Evolutionary conservation across 2,888 invertebrate genomes (phyloP).

Genomic region (Lycophotia porphyrea): DNA sequence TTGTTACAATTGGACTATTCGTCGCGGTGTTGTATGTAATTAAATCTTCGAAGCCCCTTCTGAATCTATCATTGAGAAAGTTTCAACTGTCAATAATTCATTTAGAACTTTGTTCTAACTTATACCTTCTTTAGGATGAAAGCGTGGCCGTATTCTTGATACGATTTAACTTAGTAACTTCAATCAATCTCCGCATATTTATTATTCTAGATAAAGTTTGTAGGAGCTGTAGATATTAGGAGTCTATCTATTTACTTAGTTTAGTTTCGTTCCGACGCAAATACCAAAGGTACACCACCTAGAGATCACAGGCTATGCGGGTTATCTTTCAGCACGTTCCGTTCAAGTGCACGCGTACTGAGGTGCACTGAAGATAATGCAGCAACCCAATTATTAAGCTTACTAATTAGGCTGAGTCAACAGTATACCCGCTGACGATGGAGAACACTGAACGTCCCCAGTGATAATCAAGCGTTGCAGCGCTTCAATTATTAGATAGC

Average conservation of each 20-base stretch:
- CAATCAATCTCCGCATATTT: conserved; percentile 28
- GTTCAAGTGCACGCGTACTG: conserved; percentile 17
- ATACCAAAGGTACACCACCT: background rate
- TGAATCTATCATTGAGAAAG: conserved; percentile 62
- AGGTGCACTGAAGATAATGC: conserved; percentile 46
- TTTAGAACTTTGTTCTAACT: conserved; percentile 50
- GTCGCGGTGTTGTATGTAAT: conserved; percentile 62
- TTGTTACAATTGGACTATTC: conserved; percentile 63
- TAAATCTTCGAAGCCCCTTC: conserved; percentile 60
- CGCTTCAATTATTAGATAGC: conserved; percentile 64
- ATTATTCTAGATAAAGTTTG: conserved; percentile 27
- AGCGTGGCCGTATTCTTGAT: conserved; percentile 30
- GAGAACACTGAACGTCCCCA: conserved; percentile 27
- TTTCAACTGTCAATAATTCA: conserved; percentile 62
- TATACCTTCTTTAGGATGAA: conserved; percentile 47
- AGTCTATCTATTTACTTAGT: conserved; percentile 3
- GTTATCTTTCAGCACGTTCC: conserved; percentile 16
- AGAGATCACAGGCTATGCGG: background rate
- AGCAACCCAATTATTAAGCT: conserved; percentile 43
- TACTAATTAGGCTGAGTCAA: conserved; percentile 54
- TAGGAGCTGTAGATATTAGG: background rate
- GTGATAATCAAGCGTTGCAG: conserved; percentile 63
- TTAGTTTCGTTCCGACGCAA: background rate
- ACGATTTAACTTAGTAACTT: conserved; percentile 31
- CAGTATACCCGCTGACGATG: conserved; percentile 30